These are phyloP conservation scores for Aix galericulata DNA, from an alignment of 2,113 vertebrate genomes.

Conservation along the genomic window DNA sequence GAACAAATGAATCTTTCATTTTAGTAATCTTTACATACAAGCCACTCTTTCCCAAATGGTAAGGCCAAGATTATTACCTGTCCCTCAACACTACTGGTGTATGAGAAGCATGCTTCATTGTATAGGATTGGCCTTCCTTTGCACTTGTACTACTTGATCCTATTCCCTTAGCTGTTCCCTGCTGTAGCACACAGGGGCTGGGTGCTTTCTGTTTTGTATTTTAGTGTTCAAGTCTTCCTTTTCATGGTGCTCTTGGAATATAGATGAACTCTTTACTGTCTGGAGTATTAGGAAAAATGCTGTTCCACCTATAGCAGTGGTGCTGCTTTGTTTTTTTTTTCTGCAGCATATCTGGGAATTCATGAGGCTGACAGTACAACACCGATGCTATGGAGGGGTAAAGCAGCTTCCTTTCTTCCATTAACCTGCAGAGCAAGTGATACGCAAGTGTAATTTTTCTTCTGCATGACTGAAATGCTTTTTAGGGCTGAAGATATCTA, in stretches of 20 bases:
- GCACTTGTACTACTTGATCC: neutral
- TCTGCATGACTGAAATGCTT: neutral
- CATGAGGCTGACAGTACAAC: fast-evolving
- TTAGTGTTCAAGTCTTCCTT: neutral
- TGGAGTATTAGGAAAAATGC: fast-evolving
- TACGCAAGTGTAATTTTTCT: neutral
- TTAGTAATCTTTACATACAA: neutral
- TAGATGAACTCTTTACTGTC: neutral
- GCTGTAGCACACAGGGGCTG: neutral
- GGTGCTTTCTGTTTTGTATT: neutral
- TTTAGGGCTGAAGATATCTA: neutral
- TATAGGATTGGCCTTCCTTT: neutral
- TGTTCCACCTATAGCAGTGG: neutral
- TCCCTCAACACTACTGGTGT: neutral
- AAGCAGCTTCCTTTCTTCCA: neutral
- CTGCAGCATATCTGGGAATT: fast-evolving
- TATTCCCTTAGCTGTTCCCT: neutral
- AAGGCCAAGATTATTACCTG: neutral
- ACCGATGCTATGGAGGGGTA: neutral
- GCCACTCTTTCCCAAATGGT: neutral
- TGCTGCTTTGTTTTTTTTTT: neutral
- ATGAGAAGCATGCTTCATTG: neutral
- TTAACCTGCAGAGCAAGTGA: neutral
- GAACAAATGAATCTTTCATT: neutral
- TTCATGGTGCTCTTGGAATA: neutral